phyloP scores from a whole-genome alignment of 2,888 invertebrate genomes.

The Aleiodes alternator region DNA sequence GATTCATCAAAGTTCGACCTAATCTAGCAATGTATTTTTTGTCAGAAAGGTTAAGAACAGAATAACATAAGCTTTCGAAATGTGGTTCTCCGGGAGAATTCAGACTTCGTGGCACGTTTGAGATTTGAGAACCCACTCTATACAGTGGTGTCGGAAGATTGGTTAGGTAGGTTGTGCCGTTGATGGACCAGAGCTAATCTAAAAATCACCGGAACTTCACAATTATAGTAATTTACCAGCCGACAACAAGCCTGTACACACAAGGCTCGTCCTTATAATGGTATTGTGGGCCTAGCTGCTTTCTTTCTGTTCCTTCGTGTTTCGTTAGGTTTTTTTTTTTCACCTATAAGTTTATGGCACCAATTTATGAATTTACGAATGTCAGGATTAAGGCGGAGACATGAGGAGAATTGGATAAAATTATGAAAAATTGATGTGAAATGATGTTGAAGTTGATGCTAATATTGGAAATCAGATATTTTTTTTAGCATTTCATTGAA shows the following conservation, averaged over 20 bases:
- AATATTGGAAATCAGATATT: too few species aligned
- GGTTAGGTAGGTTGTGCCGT: constrained; percentile 62
- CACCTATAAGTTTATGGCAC: constrained; percentile 22
- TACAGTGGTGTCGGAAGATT: constrained; percentile 62
- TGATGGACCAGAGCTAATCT: constrained; percentile 75
- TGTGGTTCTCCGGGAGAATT: constrained; percentile 17
- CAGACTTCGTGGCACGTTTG: constrained; percentile 10
- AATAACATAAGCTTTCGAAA: too few species aligned
- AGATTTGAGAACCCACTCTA: constrained; percentile 63
- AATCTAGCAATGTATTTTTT: too few species aligned
- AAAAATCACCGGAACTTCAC: constrained; percentile 75
- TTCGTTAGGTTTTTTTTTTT: not conserved
- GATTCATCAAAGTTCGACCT: too few species aligned
- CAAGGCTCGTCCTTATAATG: constrained; percentile 63
- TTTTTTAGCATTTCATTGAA: too few species aligned
- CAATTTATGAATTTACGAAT: constrained; percentile 15
- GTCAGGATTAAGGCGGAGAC: not conserved
- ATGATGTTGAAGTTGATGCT: too few species aligned
- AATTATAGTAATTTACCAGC: constrained; percentile 75
- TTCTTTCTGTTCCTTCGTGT: constrained; percentile 39
- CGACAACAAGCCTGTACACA: constrained; percentile 72
- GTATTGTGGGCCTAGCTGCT: constrained; percentile 54
- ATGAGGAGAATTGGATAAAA: too few species aligned
- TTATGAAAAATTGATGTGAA: too few species aligned
- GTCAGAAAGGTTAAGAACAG: too few species aligned